Evolutionary conservation across 2,113 vertebrate genomes (phyloP).

Genomic region (Etheostoma cragini): DNA sequence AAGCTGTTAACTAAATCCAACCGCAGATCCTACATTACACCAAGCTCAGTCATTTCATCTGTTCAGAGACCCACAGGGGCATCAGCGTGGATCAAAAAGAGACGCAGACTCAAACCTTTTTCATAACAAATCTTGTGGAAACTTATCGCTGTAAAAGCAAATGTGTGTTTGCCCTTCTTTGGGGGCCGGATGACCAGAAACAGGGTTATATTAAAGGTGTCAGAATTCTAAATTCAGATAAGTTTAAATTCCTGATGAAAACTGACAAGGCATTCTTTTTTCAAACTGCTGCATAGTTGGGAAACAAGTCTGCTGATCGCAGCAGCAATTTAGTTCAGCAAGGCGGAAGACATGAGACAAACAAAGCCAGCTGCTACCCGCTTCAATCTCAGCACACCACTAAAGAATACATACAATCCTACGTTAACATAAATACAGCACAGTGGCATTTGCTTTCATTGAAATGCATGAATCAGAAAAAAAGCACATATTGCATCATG

Average conservation of each 20-base stretch:
- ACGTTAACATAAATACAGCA: slow-evolving; percentile 13
- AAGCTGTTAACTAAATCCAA: too few species aligned
- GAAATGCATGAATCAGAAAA: neutral
- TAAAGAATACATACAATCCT: slow-evolving; percentile 1
- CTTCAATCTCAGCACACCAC: slow-evolving; percentile 35
- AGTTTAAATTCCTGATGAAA: neutral
- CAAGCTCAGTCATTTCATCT: slow-evolving; percentile 9
- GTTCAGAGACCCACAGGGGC: slow-evolving; percentile 9
- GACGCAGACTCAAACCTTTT: slow-evolving; percentile 13
- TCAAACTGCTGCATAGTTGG: slow-evolving; percentile 3
- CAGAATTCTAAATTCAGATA: slow-evolving; percentile 20
- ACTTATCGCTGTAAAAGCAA: neutral
- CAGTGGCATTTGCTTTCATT: neutral
- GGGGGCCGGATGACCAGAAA: neutral
- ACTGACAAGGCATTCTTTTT: neutral
- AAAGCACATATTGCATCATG: too few species aligned
- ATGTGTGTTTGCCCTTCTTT: neutral
- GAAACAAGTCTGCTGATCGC: slow-evolving; percentile 23
- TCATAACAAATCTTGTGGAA: neutral
- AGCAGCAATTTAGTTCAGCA: slow-evolving; percentile 54
- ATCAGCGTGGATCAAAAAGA: slow-evolving; percentile 5
- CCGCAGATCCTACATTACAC: too few species aligned
- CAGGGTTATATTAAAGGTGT: slow-evolving; percentile 17
- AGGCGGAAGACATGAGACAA: slow-evolving; percentile 55
- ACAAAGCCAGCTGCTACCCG: slow-evolving; percentile 65